phyloP scores from a whole-genome alignment of 1,140 invertebrate species.

The Platyura marginata region DNA sequence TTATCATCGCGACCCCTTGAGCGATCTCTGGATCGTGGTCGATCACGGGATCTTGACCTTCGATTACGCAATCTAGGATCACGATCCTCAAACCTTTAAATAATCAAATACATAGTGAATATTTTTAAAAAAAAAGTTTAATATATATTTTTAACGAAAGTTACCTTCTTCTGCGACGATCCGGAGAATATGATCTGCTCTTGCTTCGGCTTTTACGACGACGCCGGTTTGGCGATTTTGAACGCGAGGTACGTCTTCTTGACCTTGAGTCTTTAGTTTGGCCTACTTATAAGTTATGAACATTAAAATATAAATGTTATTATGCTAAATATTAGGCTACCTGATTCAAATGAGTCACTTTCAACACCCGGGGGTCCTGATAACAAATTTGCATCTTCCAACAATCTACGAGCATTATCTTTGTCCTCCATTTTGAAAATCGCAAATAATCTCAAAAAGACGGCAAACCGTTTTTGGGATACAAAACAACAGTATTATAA shows the following conservation, averaged over 20 bases:
- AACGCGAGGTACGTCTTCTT: background rate
- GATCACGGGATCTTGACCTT: conserved; percentile 14
- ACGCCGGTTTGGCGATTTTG: background rate
- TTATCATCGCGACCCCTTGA: too few relatives aligned
- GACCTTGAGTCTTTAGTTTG: background rate
- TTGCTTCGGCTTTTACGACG: conserved; percentile 5
- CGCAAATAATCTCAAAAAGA: too few relatives aligned
- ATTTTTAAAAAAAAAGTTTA: too few relatives aligned
- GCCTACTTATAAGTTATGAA: conserved; percentile 5
- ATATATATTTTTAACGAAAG: too few relatives aligned
- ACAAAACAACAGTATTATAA: too few relatives aligned
- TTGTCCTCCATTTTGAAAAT: too few relatives aligned
- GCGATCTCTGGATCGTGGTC: conserved; percentile 10
- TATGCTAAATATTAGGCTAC: too few relatives aligned
- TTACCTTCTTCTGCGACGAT: conserved; percentile 2
- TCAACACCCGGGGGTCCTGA: conserved; percentile 20
- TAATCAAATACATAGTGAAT: too few relatives aligned
- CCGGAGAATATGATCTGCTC: background rate
- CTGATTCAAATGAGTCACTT: conserved; percentile 10
- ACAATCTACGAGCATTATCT: background rate
- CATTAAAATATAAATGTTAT: too few relatives aligned
- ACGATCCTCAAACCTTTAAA: too few relatives aligned
- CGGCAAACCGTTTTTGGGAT: too few relatives aligned
- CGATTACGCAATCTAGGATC: conserved; percentile 9
- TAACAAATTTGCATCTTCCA: conserved; percentile 6